Conservation (phyloP, 1,140 invertebrate species). For the Chironomus striatipennis region DNA sequence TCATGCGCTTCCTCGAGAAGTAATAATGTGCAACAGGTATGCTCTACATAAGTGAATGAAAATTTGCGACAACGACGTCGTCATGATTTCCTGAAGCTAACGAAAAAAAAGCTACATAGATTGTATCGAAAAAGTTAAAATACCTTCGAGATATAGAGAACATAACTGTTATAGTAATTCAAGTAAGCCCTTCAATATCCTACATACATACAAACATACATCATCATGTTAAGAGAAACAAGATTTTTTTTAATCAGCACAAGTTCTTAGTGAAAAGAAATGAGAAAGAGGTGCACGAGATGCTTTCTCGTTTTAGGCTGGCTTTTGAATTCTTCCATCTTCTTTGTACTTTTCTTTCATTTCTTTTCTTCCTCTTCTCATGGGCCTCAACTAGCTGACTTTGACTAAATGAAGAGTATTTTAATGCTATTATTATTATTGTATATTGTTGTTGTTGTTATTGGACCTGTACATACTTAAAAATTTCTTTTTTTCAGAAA, state of each 20-base stretch:
- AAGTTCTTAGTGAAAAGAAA: neutral
- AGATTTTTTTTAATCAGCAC: conserved; percentile 17
- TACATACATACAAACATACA: neutral
- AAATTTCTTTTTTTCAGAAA: conserved; percentile 14
- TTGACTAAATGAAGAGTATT: neutral
- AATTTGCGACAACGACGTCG: neutral
- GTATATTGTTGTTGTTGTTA: neutral
- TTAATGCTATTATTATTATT: neutral
- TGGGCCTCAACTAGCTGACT: neutral
- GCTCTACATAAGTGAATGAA: conserved; percentile 8
- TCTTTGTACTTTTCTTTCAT: neutral
- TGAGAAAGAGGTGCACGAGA: neutral
- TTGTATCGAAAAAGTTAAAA: neutral
- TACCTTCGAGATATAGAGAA: neutral
- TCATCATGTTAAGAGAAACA: neutral
- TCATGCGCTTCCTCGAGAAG: no score
- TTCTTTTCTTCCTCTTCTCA: neutral
- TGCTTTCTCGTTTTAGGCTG: neutral
- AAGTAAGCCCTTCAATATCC: conserved; percentile 6
- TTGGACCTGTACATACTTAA: conserved; percentile 10
- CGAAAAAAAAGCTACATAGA: neutral
- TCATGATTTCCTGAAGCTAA: conserved; percentile 1
- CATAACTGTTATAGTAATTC: conserved; percentile 14
- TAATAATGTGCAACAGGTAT: neutral
- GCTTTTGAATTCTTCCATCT: neutral